Percentiles rank a stretch among this genome's conserved stretches.
Evolutionary conservation across 2,888 invertebrate species (phyloP).

Genomic region (Latrodectus hesperus): DNA sequence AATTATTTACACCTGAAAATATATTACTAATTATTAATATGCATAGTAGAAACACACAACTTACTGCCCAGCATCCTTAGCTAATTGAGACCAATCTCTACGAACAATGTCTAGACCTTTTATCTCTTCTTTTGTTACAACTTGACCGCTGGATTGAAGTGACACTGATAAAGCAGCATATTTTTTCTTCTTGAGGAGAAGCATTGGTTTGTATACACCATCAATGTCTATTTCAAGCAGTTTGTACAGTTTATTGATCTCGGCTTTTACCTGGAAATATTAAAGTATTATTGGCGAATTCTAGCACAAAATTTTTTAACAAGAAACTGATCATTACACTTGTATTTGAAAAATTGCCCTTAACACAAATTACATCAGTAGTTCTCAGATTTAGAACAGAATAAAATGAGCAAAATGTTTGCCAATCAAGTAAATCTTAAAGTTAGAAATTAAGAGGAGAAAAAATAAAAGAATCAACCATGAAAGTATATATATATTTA

Average conservation of each 20-base stretch:
- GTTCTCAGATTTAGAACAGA: no score
- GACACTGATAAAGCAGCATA: constrained; percentile 87
- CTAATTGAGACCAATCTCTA: constrained; percentile 97
- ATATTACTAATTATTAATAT: not conserved
- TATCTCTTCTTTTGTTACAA: constrained; percentile 85
- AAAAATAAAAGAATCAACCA: no score
- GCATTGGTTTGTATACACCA: constrained; percentile 94
- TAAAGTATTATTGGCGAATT: no score
- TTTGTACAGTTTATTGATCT: constrained; percentile 93
- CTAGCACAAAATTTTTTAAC: no score
- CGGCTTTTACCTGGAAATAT: constrained; percentile 83
- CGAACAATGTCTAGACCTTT: constrained; percentile 97
- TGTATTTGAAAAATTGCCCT: no score
- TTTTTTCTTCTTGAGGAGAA: constrained; percentile 98
- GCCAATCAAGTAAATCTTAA: no score
- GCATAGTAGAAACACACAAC: constrained; percentile 71
- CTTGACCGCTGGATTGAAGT: constrained; percentile 81
- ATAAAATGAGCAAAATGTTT: no score
- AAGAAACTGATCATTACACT: no score
- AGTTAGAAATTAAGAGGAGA: no score
- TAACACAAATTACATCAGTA: no score
- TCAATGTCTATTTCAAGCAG: constrained; percentile 98
- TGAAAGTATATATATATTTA: no score
- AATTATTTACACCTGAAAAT: no score
- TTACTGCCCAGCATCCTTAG: constrained; percentile 90